Evolutionary conservation across 1,140 invertebrate species (phyloP).

Genomic region (Acromyrmex charruanus): DNA sequence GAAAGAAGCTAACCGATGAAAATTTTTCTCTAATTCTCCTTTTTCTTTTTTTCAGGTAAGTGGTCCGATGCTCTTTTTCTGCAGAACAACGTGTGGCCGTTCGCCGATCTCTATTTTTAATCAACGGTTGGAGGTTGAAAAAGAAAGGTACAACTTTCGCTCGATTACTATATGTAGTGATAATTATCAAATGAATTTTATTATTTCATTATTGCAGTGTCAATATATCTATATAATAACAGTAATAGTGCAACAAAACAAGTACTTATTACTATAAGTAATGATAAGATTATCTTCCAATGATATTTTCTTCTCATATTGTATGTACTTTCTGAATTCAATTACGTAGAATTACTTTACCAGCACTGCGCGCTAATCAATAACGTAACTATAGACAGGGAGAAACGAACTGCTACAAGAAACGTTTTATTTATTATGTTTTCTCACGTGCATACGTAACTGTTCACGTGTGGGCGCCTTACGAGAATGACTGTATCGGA

Average conservation of each 20-base stretch:
- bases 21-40: constrained; percentile 46
- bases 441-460: constrained; percentile 3
- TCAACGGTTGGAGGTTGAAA: not conserved
- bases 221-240: not conserved
- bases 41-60: constrained; percentile 54
- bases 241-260: not conserved
- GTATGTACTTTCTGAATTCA: not conserved
- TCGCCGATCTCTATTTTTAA: constrained; percentile 40
- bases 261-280: too few relatives aligned
- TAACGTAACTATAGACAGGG: not conserved
- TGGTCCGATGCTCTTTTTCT: constrained; percentile 38
- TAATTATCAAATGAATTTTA: not conserved
- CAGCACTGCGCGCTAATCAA: not conserved
- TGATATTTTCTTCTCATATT: not conserved
- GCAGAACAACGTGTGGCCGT: constrained; percentile 32
- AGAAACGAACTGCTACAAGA: not conserved
- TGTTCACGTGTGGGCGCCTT: not conserved
- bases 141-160: constrained; percentile 9
- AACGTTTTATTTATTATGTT: constrained; percentile 31
- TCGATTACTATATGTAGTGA: constrained; percentile 1
- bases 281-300: not conserved
- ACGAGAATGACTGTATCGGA: constrained; percentile 63
- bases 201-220: not conserved
- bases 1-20: constrained; percentile 59
- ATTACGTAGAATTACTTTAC: not conserved